Base-by-base conservation (phyloP, 2,888 invertebrate genomes). In the Morpho achilles region DNA sequence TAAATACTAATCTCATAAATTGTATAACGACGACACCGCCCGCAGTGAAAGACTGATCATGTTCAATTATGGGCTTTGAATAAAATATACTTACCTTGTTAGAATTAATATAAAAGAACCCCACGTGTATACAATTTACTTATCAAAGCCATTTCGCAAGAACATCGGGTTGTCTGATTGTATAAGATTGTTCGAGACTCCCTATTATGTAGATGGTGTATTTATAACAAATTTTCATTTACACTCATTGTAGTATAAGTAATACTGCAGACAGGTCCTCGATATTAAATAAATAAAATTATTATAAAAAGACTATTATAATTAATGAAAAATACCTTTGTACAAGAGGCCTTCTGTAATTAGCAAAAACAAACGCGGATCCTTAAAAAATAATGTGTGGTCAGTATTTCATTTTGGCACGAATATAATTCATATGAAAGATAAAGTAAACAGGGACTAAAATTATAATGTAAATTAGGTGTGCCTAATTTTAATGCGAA, bases 11-110 rank as follows among this genome's bases (percentile, higher is more conserved):
- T 54, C 54, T 44, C 47, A 50, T 53, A 22, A 49, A 58, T 49
- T 46, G 48, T 32, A 42, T 46, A 41, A 16, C 40, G 50, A 50
- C 50, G 55, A 50, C 50, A 61, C 50, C 54, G 40, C 60, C 60
- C 44, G 58, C 51, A 2, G 61, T 47, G 58, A 50, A 42, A 55
- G 52, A 41, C 58, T 45, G 53, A n/a, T 60, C 57, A 54, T 32
- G 40, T 59, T 56, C 56, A 56, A 56, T 53, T 61, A 53, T 56
- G 50, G 39, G 16, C 55, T 44, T 50, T 39, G 42, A 58, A 50
- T 54, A 10, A 23, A 32, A 54, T 58, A 16, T 45, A 22, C 16
- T 56, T 47, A 47, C 32, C 49, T 44, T 52, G 47, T 53, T 46
- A 42, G 41, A 43, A 22, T 9, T 43, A 40, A 54, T 41, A 44